A percentile compares a stretch with the other conserved stretches of the same genome.
These are phyloP conservation scores for Gymnoscelis rufifasciata DNA, from an alignment of 2,888 invertebrate genomes.

Conservation along the genomic window DNA sequence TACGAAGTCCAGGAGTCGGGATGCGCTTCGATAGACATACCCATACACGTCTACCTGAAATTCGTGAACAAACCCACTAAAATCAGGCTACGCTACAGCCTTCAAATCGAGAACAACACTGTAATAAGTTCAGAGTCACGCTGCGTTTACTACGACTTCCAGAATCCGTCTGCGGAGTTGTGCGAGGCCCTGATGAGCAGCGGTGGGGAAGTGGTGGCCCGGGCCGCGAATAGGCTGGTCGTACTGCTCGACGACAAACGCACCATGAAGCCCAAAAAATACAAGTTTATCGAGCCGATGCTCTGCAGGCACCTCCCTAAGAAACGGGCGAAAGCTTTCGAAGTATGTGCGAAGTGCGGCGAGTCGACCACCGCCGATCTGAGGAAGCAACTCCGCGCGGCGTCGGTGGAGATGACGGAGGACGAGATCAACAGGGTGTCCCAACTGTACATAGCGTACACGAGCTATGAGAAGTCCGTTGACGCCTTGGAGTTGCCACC, in stretches of 20 bases:
- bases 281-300: slow-evolving; percentile 58
- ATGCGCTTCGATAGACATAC: slow-evolving; percentile 67
- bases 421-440: slow-evolving; percentile 61
- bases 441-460: slow-evolving; percentile 57
- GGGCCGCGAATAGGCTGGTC: slow-evolving; percentile 47
- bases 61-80: slow-evolving; percentile 63
- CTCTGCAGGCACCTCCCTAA: slow-evolving; percentile 48
- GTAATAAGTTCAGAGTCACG: slow-evolving; percentile 59
- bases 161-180: slow-evolving; percentile 60
- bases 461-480: slow-evolving; percentile 56
- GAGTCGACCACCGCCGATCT: slow-evolving; percentile 55
- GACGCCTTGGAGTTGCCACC: slow-evolving; percentile 61
- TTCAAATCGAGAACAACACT: slow-evolving; percentile 63
- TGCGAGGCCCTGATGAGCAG: slow-evolving; percentile 61
- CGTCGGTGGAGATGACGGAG: slow-evolving; percentile 59
- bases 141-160: slow-evolving; percentile 66
- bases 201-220: slow-evolving; percentile 62
- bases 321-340: slow-evolving; percentile 41
- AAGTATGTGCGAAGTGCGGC: slow-evolving; percentile 59
- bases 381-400: slow-evolving; percentile 54
- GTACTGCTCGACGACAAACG: slow-evolving; percentile 48
- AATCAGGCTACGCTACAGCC: slow-evolving; percentile 63
- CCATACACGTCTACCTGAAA: slow-evolving; percentile 72
- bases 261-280: slow-evolving; percentile 42
- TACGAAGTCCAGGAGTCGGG: slow-evolving; percentile 76